Evolutionary conservation across 2,797 vertebrate genomes (phyloP), one percentile per base, ranked within the genome.

Genomic region (Rhyacichthys aspro): DNA sequence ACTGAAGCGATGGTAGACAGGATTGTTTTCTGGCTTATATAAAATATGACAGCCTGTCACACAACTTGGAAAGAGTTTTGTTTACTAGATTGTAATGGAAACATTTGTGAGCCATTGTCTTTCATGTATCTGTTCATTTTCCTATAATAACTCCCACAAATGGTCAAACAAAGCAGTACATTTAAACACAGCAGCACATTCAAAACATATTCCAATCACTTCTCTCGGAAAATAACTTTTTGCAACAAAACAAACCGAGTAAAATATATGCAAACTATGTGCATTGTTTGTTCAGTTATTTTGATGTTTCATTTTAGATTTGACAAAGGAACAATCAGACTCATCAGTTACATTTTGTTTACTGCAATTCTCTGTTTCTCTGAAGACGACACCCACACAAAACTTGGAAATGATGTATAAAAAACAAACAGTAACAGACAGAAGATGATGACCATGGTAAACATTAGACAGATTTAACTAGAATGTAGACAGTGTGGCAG

Each of bases 341-440:
- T 8, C 28, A 53, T 72, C 50, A 70, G 14, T 64, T 47, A 52
- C 12, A 53, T 46, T 46, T 67, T 56, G 16, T 66, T 50, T 62
- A 42, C 19, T 41, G 36, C 47, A 44, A 16, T 18, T 55, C 64
- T 49, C 44, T 10, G 28, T 70, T 50, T 63, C 3, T 63, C 12
- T 10, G 14, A 28, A 32, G 23, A 47, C 12, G 7, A 1, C 23
- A n/a, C n/a, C n/a, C n/a, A n/a, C n/a, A n/a, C n/a, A 23, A 23
- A 23, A 23, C 2, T 5, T 23, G 19, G 19, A 23, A 23, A 23
- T 23, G 19, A 23, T 23, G 19, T 23, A 23, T 23, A 23, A 23
- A 23, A 23, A 23, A 2, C 19, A 23, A 5, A 23, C 19, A 23
- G 19, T 23, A 23, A 2, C 19, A 23, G 19, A 23, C 19, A 23